These are phyloP conservation scores for Microtus montanus DNA, from an alignment of 2,113 vertebrate genomes.

Conservation along the genomic window DNA sequence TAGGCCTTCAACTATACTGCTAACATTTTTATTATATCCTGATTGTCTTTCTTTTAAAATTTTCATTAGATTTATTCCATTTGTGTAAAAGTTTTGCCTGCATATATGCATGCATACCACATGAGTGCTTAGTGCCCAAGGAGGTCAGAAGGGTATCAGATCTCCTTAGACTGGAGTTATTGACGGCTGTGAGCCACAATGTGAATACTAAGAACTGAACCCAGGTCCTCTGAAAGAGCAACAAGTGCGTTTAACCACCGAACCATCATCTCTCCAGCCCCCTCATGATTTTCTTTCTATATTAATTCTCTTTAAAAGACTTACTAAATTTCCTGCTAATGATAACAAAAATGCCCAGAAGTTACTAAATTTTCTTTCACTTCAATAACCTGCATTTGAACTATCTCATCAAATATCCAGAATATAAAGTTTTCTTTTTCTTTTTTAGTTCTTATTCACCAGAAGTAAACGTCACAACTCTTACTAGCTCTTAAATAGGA, in stretches of 20 bases:
- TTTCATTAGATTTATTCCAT: not conserved
- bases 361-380: not conserved
- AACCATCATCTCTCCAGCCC: not conserved
- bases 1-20: conserved; percentile 27
- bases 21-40: not conserved
- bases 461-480: conserved; percentile 8
- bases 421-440: not conserved
- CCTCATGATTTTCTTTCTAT: not conserved
- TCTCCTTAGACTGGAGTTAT: not conserved
- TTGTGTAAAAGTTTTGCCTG: not conserved
- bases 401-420: conserved; percentile 20
- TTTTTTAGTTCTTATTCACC: conserved; percentile 50
- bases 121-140: not conserved
- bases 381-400: conserved; percentile 46
- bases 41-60: not conserved
- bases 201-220: not conserved
- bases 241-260: not conserved
- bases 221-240: not conserved
- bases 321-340: conserved; percentile 44
- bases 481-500: conserved; percentile 32
- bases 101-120: not conserved
- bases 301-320: conserved; percentile 38
- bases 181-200: not conserved
- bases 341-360: not conserved
- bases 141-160: not conserved